Conservation (phyloP, 2,113 vertebrate genomes). For the Dipodomys spectabilis region DNA sequence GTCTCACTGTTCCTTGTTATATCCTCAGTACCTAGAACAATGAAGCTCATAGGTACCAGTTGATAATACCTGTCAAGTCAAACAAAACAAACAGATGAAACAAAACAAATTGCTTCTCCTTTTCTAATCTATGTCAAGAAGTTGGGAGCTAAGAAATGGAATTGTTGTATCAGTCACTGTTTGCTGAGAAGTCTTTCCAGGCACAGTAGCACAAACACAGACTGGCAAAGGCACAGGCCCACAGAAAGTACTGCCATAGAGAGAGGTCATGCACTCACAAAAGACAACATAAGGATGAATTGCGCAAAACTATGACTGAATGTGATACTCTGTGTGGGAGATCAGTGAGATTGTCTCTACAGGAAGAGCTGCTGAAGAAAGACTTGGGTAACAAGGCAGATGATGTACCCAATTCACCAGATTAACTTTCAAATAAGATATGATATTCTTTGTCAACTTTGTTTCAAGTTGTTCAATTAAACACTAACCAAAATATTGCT, state of each 20-base stretch:
- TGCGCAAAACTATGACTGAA: neutral
- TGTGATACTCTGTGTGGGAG: neutral
- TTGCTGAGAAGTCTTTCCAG: neutral
- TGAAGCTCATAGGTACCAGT: neutral
- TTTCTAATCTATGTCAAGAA: neutral
- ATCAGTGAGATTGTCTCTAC: neutral
- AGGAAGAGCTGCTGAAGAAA: neutral
- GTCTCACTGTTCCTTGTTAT: neutral
- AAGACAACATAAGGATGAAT: neutral
- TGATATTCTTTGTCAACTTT: neutral
- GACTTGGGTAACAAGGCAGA: neutral
- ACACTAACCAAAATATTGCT: neutral
- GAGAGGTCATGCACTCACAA: neutral
- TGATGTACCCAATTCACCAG: neutral
- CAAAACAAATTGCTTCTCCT: neutral
- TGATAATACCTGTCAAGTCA: neutral
- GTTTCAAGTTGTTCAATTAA: neutral
- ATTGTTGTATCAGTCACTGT: neutral
- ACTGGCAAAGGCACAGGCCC: neutral
- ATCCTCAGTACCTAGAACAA: neutral
- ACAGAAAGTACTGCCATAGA: neutral
- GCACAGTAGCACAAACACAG: neutral
- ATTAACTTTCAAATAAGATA: neutral
- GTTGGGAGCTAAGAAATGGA: neutral
- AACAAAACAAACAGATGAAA: neutral